Base-by-base conservation (phyloP, 2,888 invertebrate genomes). In the Lissonota sp. region DNA sequence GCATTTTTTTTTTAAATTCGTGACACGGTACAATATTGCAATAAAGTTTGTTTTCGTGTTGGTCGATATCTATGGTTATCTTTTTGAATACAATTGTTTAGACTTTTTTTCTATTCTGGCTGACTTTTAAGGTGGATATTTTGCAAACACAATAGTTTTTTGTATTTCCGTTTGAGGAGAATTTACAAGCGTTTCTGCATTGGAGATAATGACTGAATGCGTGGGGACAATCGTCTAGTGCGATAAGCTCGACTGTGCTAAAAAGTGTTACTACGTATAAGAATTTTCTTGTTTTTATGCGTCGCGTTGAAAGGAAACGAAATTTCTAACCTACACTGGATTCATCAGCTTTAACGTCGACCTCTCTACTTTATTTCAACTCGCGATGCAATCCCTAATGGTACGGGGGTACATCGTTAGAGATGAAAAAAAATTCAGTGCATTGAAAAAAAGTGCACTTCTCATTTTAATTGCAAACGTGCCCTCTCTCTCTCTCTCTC, bases 381-480 rank as follows among this genome's bases (percentile, higher is more conserved):
- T 26, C 26, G 26, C 1, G 46, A 57, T 60, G 64, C 77, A 58
- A 40, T 66, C 55, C 7, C 75, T 79, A 82, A 84, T 82, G 83
- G 83, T 37, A 60, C 72, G 64, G 53, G 58, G 53, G 39, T 57
- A 42, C 40, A 49, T 84, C 80, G 70, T 84, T 83, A 76, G 53
- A 51, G 64, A 63, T 12, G 5, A 44, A 73, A 64, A 64, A 46
- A 74, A 77, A 51, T 70, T 51, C 64, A 37, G 57, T 37, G 49
- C 73, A 81, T 72, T 80, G 53, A 80, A 76, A 74, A n/a, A 72
- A 72, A 16, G 66, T 42, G 55, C 64, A 71, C 79, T 79, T 57
- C 44, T 3, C 44, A 66, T 75, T 51, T 71, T 80, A 75, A 80
- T 80, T 80, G 79, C 79, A 46, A 70, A 53, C 57, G 39, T 60